Percentiles rank a stretch among this genome's conserved stretches.
phyloP scores from a whole-genome alignment of 2,797 vertebrate species.

The Anguilla obscura region DNA sequence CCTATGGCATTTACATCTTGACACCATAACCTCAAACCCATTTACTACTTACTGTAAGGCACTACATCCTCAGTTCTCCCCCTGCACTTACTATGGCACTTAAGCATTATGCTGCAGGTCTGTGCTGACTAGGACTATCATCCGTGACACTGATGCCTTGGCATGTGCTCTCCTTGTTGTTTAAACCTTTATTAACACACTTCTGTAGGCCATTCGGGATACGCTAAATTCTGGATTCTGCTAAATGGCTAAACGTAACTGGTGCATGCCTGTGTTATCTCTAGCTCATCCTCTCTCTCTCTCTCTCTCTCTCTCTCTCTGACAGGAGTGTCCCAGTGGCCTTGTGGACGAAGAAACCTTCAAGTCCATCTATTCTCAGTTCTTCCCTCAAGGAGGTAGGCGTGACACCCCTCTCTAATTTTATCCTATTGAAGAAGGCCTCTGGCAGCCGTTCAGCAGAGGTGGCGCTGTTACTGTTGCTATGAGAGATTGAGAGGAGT shows the following conservation, averaged over 20 bases:
- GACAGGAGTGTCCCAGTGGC: constrained; percentile 90
- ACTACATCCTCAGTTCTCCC: too few relatives aligned
- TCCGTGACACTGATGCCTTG: too few relatives aligned
- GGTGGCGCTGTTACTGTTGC: too few relatives aligned
- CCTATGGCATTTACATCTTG: not conserved
- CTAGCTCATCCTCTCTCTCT: not conserved
- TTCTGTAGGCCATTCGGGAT: not conserved
- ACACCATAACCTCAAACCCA: too few relatives aligned
- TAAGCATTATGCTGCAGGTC: too few relatives aligned
- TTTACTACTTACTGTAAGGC: too few relatives aligned
- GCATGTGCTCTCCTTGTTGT: too few relatives aligned
- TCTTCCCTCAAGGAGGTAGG: constrained; percentile 96
- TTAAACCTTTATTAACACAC: too few relatives aligned
- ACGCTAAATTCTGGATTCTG: not conserved
- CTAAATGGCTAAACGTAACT: not conserved
- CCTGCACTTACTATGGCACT: too few relatives aligned
- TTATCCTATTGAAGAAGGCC: not conserved
- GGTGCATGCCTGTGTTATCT: not conserved
- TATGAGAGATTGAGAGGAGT: not conserved
- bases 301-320: constrained; percentile 30
- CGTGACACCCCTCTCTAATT: not conserved
- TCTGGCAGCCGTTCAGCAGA: not conserved
- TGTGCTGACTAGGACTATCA: too few relatives aligned
- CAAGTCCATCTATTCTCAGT: constrained; percentile 90
- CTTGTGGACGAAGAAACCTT: constrained; percentile 94